Conservation (phyloP, 2,113 vertebrate genomes). For the Abramis brama region DNA sequence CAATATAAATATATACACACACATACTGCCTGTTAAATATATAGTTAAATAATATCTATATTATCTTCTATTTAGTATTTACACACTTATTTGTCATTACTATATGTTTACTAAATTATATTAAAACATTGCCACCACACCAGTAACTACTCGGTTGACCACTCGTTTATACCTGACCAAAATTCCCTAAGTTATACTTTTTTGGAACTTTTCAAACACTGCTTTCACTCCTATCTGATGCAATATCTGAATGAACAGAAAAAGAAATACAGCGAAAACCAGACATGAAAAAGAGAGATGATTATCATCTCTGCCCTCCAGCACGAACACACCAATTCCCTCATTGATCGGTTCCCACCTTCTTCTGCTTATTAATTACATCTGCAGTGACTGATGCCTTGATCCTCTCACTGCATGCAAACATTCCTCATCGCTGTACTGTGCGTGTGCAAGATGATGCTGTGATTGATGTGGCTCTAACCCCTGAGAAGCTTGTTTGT, state of each 20-base stretch:
- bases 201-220: not conserved
- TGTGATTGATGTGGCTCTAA: slow-evolving; percentile 64
- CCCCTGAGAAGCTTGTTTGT: slow-evolving; percentile 45
- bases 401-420: slow-evolving; percentile 40
- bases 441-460: slow-evolving; percentile 51
- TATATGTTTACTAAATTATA: too few species aligned
- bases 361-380: slow-evolving; percentile 56
- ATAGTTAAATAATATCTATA: not conserved
- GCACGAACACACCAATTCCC: slow-evolving; percentile 69
- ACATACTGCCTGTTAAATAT: not conserved
- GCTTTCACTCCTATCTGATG: slow-evolving; percentile 16
- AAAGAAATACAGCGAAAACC: slow-evolving; percentile 21
- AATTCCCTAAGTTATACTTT: not conserved
- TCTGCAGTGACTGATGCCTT: slow-evolving; percentile 48
- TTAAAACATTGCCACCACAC: not conserved
- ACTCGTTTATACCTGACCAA: not conserved
- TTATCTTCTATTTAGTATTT: not conserved
- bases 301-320: slow-evolving; percentile 67
- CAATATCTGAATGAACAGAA: slow-evolving; percentile 7
- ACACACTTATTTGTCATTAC: too few species aligned
- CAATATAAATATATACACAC: not conserved
- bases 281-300: slow-evolving; percentile 30
- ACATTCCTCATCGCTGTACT: slow-evolving; percentile 31
- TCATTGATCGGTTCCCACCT: slow-evolving; percentile 65
- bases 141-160: not conserved